These are phyloP conservation scores for Drosophila mayri DNA, from an alignment of 1,140 invertebrate genomes.

Conservation along the genomic window DNA sequence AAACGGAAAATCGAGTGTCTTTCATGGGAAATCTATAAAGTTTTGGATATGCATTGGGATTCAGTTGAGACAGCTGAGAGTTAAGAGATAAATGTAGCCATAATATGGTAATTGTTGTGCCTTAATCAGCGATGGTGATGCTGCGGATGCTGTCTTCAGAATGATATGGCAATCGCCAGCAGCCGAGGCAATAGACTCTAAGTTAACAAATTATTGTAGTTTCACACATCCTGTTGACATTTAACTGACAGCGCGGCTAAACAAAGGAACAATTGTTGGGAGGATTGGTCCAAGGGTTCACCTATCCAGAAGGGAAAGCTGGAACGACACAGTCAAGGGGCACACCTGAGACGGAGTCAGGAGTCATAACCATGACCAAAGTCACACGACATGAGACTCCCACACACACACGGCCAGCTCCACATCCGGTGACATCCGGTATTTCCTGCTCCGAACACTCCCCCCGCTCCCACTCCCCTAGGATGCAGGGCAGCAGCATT, in stretches of 20 bases:
- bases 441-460: slow-evolving; percentile 58
- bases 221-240: slow-evolving; percentile 71
- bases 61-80: background rate
- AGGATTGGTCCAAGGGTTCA: background rate
- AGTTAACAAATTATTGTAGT: slow-evolving; percentile 69
- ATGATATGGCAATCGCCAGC: slow-evolving; percentile 2
- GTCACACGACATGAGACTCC: slow-evolving; percentile 68
- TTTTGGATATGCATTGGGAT: background rate
- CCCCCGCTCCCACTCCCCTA: slow-evolving; percentile 3
- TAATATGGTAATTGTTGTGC: background rate
- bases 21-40: background rate
- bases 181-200: background rate
- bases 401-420: slow-evolving; percentile 48
- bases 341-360: slow-evolving; percentile 48
- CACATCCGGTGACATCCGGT: slow-evolving; percentile 81
- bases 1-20: background rate
- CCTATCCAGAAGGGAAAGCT: slow-evolving; percentile 2
- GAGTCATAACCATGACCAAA: slow-evolving; percentile 81
- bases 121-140: background rate
- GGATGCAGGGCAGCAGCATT: slow-evolving; percentile 52
- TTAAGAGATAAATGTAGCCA: background rate
- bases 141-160: background rate
- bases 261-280: slow-evolving; percentile 59
- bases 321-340: slow-evolving; percentile 33
- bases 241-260: slow-evolving; percentile 64